Conservation (phyloP, 2,113 vertebrate species). For the Ariopsis seemanni region DNA sequence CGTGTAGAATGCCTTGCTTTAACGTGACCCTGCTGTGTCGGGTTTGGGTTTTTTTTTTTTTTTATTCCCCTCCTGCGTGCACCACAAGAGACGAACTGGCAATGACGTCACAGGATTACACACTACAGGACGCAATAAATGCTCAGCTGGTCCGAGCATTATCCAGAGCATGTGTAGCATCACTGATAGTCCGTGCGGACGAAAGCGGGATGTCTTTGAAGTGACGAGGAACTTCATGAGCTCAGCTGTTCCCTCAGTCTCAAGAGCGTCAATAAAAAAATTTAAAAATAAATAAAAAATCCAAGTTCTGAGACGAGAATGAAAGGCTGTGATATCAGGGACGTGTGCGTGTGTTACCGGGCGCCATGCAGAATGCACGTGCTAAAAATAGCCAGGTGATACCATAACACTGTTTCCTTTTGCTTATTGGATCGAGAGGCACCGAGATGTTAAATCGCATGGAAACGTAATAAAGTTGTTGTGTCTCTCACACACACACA, state of each 20-base stretch:
- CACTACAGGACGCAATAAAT: constrained; percentile 5
- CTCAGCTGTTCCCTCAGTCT: constrained; percentile 65
- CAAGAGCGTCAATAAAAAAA: background rate
- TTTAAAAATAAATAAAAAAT: background rate
- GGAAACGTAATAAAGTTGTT: background rate
- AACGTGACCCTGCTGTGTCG: background rate
- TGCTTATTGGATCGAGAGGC: background rate
- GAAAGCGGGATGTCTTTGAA: constrained; percentile 66
- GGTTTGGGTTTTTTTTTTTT: background rate
- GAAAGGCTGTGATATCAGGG: background rate
- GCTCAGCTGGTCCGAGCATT: constrained; percentile 33
- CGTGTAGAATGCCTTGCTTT: background rate
- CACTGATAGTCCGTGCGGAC: constrained; percentile 40
- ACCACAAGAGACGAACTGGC: background rate
- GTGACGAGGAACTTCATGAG: constrained; percentile 59
- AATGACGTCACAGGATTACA: constrained; percentile 15
- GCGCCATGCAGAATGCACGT: background rate
- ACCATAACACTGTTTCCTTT: constrained; percentile 4
- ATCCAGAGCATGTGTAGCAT: constrained; percentile 3
- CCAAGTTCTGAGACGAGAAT: background rate
- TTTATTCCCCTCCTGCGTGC: background rate
- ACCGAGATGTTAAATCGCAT: background rate
- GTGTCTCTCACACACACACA: background rate
- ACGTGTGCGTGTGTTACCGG: background rate
- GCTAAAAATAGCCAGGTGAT: constrained; percentile 35